A percentile compares a stretch with the other conserved stretches of the same genome.
These are phyloP conservation scores for Rhynchophorus ferrugineus DNA, from an alignment of 1,140 invertebrate genomes.

Conservation along the genomic window DNA sequence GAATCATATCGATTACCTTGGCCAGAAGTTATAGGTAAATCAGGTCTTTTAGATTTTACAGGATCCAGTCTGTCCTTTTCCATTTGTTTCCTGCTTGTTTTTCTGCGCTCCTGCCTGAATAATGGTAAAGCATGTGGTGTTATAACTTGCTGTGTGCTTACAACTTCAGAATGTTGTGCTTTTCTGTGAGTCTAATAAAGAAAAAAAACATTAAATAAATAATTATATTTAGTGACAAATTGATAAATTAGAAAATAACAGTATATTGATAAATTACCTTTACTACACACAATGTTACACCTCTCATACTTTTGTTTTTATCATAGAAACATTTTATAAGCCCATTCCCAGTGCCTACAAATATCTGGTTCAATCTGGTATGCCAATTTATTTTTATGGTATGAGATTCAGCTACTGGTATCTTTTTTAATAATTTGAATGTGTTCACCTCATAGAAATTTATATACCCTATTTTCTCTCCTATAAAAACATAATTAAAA, in stretches of 20 bases:
- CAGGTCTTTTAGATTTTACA: slow-evolving; percentile 85
- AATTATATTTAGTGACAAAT: background rate
- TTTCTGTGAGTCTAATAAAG: slow-evolving; percentile 49
- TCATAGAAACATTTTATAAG: slow-evolving; percentile 88
- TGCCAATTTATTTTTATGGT: slow-evolving; percentile 92
- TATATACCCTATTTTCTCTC: slow-evolving; percentile 61
- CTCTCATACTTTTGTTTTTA: slow-evolving; percentile 73
- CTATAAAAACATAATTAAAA: slow-evolving; percentile 14
- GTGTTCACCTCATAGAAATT: slow-evolving; percentile 76
- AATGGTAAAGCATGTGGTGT: slow-evolving; percentile 94
- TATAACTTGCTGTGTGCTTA: slow-evolving; percentile 90
- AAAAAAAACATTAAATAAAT: background rate
- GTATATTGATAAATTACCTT: slow-evolving; percentile 51
- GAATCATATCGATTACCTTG: slow-evolving; percentile 48
- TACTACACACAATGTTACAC: slow-evolving; percentile 83
- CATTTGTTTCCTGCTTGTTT: slow-evolving; percentile 83
- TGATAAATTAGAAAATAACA: no score
- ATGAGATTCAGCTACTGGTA: slow-evolving; percentile 70
- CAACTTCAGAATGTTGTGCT: slow-evolving; percentile 74
- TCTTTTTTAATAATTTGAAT: slow-evolving; percentile 65
- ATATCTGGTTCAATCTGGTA: slow-evolving; percentile 93
- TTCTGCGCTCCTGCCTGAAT: slow-evolving; percentile 86
- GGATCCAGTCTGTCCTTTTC: slow-evolving; percentile 90
- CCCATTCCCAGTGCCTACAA: slow-evolving; percentile 89
- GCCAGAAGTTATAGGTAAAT: slow-evolving; percentile 90